phyloP scores from a whole-genome alignment of 2,797 vertebrate genomes.

The Melanogrammus aeglefinus region DNA sequence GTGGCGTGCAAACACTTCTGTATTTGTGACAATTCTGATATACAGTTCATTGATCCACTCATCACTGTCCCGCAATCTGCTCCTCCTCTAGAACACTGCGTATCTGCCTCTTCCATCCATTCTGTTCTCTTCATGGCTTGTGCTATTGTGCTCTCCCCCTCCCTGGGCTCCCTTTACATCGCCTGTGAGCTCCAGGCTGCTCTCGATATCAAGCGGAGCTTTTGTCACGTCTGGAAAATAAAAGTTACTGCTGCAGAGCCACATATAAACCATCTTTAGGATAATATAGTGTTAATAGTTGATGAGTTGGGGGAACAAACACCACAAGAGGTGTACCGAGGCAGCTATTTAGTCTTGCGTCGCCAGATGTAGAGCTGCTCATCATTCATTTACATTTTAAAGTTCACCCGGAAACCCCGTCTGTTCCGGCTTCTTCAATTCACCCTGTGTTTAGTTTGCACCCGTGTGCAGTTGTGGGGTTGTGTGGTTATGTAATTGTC shows the following conservation, averaged over 20 bases:
- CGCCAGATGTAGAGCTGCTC: background rate
- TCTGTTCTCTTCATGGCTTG: background rate
- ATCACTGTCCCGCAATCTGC: no score
- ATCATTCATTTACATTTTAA: background rate
- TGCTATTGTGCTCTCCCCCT: no score
- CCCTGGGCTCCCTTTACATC: conserved; percentile 9
- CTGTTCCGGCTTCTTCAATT: no score
- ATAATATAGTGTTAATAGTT: conserved; percentile 3
- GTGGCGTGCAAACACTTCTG: no score
- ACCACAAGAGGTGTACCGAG: background rate
- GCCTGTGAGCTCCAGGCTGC: conserved; percentile 9
- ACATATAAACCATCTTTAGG: conserved; percentile 9
- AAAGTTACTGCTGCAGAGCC: background rate
- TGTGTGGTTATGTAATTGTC: background rate
- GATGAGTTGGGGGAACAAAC: background rate
- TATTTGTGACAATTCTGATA: no score
- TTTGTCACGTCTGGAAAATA: conserved; percentile 22
- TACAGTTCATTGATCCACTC: no score
- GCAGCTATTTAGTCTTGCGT: background rate
- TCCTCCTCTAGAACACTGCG: no score
- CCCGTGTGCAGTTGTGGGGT: background rate
- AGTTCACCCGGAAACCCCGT: background rate
- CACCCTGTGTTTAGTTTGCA: no score
- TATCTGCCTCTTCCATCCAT: no score
- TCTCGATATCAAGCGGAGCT: conserved; percentile 24